phyloP scores from a whole-genome alignment of 2,797 vertebrate genomes.

The Microhierax caerulescens region DNA sequence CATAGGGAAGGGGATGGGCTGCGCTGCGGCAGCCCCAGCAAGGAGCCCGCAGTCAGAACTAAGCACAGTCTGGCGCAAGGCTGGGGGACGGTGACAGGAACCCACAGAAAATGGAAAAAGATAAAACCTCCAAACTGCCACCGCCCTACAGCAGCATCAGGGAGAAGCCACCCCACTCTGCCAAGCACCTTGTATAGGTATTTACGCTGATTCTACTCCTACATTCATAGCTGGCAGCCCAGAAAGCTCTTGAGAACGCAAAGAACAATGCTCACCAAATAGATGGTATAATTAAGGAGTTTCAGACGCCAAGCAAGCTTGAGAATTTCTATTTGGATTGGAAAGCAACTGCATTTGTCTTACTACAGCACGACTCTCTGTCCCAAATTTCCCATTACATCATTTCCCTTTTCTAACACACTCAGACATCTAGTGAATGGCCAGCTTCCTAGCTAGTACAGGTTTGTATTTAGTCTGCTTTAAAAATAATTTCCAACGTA shows the following conservation, averaged over 20 bases:
- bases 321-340: background rate
- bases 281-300: background rate
- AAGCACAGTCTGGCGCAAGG: background rate
- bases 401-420: background rate
- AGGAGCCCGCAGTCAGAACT: background rate
- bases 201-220: background rate
- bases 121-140: fast-evolving
- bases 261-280: background rate
- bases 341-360: background rate
- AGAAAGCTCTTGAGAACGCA: background rate
- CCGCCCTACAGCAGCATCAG: background rate
- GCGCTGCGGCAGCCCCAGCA: background rate
- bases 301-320: background rate
- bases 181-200: background rate
- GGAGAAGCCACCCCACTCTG: background rate
- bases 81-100: too few species aligned
- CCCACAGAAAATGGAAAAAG: background rate
- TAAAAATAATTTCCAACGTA: background rate
- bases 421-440: background rate
- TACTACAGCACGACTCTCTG: background rate
- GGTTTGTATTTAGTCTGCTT: background rate
- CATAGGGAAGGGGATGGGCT: background rate
- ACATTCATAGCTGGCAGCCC: background rate
- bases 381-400: background rate
- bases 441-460: background rate